A percentile compares a stretch with the other conserved stretches of the same genome.
These are phyloP conservation scores for Anoplophora glabripennis DNA, from an alignment of 1,140 invertebrate species.

Conservation along the genomic window DNA sequence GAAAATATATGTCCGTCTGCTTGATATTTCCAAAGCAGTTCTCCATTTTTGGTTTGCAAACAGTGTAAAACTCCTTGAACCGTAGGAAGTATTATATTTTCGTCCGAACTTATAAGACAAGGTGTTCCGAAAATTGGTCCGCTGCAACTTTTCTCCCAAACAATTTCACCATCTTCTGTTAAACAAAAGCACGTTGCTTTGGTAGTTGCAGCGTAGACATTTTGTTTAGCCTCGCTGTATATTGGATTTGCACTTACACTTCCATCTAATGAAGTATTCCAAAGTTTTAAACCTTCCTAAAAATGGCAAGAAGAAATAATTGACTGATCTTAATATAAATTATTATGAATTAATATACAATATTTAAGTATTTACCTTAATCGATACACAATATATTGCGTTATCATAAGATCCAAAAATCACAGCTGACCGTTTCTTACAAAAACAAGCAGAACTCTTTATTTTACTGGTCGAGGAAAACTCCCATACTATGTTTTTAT, in stretches of 20 bases:
- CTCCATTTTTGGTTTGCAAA: conserved; percentile 47
- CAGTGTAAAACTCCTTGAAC: conserved; percentile 59
- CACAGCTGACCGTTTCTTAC: conserved; percentile 46
- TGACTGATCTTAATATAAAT: conserved; percentile 11
- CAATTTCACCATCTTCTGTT: conserved; percentile 47
- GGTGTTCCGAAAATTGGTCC: conserved; percentile 66
- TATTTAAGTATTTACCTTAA: conserved; percentile 50
- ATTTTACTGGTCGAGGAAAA: conserved; percentile 60
- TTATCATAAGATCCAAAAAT: conserved; percentile 71
- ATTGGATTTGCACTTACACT: conserved; percentile 60
- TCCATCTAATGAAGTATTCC: conserved; percentile 51
- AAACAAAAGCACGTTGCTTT: conserved; percentile 58
- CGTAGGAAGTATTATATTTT: conserved; percentile 53
- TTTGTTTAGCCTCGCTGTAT: conserved; percentile 46
- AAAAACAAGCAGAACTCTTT: conserved; percentile 62
- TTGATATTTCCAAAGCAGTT: conserved; percentile 36
- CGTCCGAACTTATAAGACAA: conserved; percentile 43
- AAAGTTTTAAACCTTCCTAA: conserved; percentile 49
- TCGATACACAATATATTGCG: conserved; percentile 59
- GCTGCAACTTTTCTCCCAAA: conserved; percentile 54
- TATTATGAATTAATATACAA: conserved; percentile 13
- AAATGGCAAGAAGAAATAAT: conserved; percentile 21
- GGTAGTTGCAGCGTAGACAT: conserved; percentile 56
- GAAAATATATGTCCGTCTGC: conserved; percentile 65
- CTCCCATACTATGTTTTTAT: conserved; percentile 59